Conservation (phyloP, 92 coral and sea anemone species). For the Heteractis magnifica region DNA sequence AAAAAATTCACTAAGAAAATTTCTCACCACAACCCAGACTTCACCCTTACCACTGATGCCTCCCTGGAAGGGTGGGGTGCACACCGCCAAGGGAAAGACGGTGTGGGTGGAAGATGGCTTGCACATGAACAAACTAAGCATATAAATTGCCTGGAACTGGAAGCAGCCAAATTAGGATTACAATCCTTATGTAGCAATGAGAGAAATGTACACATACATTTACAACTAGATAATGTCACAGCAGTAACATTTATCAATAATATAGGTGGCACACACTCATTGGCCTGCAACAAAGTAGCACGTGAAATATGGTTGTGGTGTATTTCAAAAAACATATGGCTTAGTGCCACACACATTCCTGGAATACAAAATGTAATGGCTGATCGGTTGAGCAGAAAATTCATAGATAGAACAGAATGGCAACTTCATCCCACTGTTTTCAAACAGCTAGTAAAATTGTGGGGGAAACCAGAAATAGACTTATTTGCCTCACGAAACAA, state of each 20-base stretch:
- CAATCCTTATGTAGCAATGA: constrained; percentile 40
- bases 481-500: constrained; percentile 32
- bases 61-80: constrained; percentile 46
- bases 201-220: constrained; percentile 31
- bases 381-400: constrained; percentile 14
- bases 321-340: constrained; percentile 37
- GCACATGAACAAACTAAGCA: constrained; percentile 22
- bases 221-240: constrained; percentile 45
- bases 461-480: constrained; percentile 37
- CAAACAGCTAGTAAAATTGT: neutral
- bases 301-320: constrained; percentile 48
- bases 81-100: constrained; percentile 9
- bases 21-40: constrained; percentile 22
- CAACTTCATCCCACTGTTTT: constrained; percentile 21
- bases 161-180: constrained; percentile 51
- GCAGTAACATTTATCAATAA: constrained; percentile 37
- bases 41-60: constrained; percentile 37
- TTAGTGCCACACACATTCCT: constrained; percentile 45
- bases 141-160: constrained; percentile 33
- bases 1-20: constrained; percentile 7
- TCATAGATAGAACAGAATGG: constrained; percentile 37
- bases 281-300: constrained; percentile 25
- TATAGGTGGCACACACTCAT: constrained; percentile 45
- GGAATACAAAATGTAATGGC: constrained; percentile 31
- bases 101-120: constrained; percentile 43